Conservation (phyloP, 2,888 invertebrate genomes). For the Globia sparganii region DNA sequence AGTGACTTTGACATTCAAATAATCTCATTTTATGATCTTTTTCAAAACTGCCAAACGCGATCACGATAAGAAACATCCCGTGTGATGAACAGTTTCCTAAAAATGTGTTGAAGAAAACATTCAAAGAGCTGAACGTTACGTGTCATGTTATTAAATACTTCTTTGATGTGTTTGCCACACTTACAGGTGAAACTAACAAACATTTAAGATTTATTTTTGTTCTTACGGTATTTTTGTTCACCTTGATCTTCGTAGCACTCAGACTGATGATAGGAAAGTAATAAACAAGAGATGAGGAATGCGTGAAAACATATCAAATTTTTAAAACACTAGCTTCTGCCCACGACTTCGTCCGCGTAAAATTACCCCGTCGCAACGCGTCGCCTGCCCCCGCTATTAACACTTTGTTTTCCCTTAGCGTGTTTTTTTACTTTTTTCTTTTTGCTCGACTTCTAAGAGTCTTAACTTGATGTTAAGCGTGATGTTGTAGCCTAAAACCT, state of each 20-base stretch:
- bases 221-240: constrained; percentile 8
- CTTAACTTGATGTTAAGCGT: too few species aligned
- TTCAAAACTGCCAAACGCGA: constrained; percentile 28
- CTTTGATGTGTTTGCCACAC: constrained; percentile 50
- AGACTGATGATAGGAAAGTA: not conserved
- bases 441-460: too few species aligned
- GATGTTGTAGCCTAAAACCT: too few species aligned
- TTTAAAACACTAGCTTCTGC: not conserved
- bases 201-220: not conserved
- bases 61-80: constrained; percentile 21
- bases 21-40: constrained; percentile 21
- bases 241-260: constrained; percentile 34
- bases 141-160: constrained; percentile 5
- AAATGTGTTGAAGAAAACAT: constrained; percentile 23
- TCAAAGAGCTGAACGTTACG: constrained; percentile 3
- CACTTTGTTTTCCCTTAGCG: too few species aligned
- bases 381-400: too few species aligned
- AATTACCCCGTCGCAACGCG: too few species aligned
- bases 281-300: constrained; percentile 3
- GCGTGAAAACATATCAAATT: not conserved
- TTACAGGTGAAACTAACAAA: constrained; percentile 33
- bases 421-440: too few species aligned
- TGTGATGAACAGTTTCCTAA: constrained; percentile 27
- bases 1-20: constrained; percentile 6
- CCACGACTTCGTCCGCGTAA: not conserved